phyloP scores from a whole-genome alignment of 1,140 invertebrate genomes.

The Zaprionus capensis region DNA sequence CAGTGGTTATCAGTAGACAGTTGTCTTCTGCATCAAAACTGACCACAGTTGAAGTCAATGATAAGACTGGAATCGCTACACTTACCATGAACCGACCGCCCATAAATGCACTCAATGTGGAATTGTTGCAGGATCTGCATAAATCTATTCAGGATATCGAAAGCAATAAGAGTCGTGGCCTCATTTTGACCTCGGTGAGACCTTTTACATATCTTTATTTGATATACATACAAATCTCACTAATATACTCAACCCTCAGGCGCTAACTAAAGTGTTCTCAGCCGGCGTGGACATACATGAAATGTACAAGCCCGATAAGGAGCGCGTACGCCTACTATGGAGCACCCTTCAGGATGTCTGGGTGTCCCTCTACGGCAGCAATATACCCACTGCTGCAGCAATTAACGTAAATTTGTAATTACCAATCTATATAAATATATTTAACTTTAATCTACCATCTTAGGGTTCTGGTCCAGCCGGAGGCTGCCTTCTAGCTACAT shows the following conservation, averaged over 20 bases:
- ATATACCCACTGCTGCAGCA: constrained; percentile 90
- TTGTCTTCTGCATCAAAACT: constrained; percentile 9
- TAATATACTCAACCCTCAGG: constrained; percentile 83
- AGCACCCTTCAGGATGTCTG: constrained; percentile 90
- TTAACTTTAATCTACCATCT: constrained; percentile 7
- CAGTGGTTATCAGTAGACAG: background rate
- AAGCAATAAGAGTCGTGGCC: constrained; percentile 88
- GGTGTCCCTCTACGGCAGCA: constrained; percentile 90
- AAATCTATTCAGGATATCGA: constrained; percentile 88
- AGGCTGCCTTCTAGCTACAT: constrained; percentile 91
- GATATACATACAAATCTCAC: background rate
- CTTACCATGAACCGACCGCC: constrained; percentile 90
- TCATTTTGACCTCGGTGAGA: constrained; percentile 90
- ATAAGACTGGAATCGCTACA: constrained; percentile 88
- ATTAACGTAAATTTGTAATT: constrained; percentile 89
- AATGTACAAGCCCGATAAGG: constrained; percentile 91
- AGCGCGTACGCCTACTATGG: constrained; percentile 90
- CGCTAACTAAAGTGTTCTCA: constrained; percentile 90
- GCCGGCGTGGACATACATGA: constrained; percentile 94
- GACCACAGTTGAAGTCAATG: constrained; percentile 84
- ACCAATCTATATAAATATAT: background rate
- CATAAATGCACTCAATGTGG: constrained; percentile 92
- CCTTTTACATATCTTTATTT: background rate
- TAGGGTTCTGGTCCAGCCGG: constrained; percentile 93
- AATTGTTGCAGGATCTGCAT: constrained; percentile 88